Evolutionary conservation across 2,888 invertebrate genomes (phyloP).

Genomic region (Habrosyne pyritoides): DNA sequence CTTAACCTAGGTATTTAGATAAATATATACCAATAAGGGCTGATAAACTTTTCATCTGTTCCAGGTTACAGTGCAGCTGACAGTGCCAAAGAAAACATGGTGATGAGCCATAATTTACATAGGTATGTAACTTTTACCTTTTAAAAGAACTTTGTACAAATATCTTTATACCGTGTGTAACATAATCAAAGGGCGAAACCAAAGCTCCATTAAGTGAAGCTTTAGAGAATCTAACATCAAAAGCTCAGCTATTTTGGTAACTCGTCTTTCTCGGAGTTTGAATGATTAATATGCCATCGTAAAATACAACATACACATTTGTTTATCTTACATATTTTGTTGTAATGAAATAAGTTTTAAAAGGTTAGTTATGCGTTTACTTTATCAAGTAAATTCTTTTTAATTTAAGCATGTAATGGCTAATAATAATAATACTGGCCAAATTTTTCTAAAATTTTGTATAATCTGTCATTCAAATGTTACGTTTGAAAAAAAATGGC

Average conservation of each 20-base stretch:
- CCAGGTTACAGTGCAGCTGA: constrained; percentile 69
- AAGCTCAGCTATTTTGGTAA: not conserved
- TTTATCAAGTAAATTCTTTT: too few species aligned
- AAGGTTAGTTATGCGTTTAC: not conserved
- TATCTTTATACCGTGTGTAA: not conserved
- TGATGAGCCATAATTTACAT: constrained; percentile 78
- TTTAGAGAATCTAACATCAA: constrained; percentile 6
- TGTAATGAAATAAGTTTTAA: not conserved
- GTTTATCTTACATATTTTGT: not conserved
- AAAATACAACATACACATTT: not conserved
- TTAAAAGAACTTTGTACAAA: constrained; percentile 1
- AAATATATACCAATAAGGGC: too few species aligned
- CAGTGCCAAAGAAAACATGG: constrained; percentile 78
- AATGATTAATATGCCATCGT: not conserved
- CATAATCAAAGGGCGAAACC: not conserved
- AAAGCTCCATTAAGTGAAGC: constrained; percentile 1
- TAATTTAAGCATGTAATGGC: too few species aligned
- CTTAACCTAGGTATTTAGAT: too few species aligned
- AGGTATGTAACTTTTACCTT: constrained; percentile 54
- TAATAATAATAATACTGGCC: too few species aligned
- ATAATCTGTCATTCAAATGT: too few species aligned
- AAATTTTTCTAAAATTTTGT: too few species aligned
- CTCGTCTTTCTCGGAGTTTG: not conserved
- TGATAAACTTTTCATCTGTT: constrained; percentile 46
- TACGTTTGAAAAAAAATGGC: too few species aligned